These are phyloP conservation scores for Anhinga anhinga DNA, from an alignment of 2,113 vertebrate genomes.

Conservation along the genomic window DNA sequence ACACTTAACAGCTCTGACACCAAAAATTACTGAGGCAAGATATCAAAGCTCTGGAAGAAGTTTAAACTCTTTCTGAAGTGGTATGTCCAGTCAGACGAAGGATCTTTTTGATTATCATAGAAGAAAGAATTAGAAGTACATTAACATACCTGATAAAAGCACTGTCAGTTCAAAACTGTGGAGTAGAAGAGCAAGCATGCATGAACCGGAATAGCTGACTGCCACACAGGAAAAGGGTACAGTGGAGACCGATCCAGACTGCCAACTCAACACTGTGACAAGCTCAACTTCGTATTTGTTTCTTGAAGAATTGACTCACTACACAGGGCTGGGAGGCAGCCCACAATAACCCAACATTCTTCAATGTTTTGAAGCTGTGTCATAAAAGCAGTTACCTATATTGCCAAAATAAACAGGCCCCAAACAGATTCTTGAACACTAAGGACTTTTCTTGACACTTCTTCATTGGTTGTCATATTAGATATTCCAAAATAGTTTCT, in stretches of 20 bases:
- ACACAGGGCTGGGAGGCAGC: accelerated
- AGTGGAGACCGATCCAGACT: accelerated
- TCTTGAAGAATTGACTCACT: neutral
- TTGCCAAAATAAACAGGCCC: neutral
- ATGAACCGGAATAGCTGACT: accelerated
- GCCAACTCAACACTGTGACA: neutral
- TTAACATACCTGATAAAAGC: accelerated
- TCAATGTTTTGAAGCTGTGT: neutral
- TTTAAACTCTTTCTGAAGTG: accelerated
- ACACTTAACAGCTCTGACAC: neutral
- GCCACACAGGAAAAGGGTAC: neutral
- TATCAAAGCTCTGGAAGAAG: neutral
- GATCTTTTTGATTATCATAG: neutral
- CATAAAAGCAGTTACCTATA: neutral
- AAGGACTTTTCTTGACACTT: neutral
- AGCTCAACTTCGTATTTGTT: neutral
- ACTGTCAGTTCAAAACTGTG: neutral
- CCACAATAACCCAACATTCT: neutral
- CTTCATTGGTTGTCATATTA: neutral
- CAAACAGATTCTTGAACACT: neutral
- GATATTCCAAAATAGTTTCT: neutral
- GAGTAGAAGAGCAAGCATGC: neutral
- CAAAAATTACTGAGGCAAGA: neutral
- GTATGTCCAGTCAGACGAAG: neutral
- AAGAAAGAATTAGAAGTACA: neutral